Base-by-base conservation (phyloP, 2,797 vertebrate species). In the Protonibea diacanthus region DNA sequence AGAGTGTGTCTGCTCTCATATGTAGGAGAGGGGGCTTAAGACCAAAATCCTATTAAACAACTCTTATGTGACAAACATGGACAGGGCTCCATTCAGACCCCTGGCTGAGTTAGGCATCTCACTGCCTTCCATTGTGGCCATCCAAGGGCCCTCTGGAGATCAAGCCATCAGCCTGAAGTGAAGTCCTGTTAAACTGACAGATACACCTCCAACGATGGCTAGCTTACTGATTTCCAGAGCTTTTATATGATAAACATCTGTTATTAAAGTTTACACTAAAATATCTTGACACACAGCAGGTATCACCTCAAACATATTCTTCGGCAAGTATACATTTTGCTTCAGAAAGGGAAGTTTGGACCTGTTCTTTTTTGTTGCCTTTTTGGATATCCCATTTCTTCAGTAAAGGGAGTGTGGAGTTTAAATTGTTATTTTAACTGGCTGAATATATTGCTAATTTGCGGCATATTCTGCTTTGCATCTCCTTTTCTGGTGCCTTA, bases 31-130 rank as follows among this genome's bases (percentile, higher is more conserved):
- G 84, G 70, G 89, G 88, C 88, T 95, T 94, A 93, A 83, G 89
- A 72, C 86, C 73, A 68, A 95, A 95, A 96, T 95, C 94, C 93
- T 93, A 95, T 95, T 95, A 95, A 93, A 93, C 86, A 89, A 76
- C 90, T 92, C 90, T 93, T 91, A 89, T 92, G 93, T 92, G 92
- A 93, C 94, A 94, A 94, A 93, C 91, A 90, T 76, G 82, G 88
- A 90, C 88, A 88, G 88, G 86, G 89, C 83, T 93, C 74, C 78
- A 86, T 92, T 91, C 84, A 89, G 90, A 87, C 88, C 84, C 81
- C 93, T 90, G 83, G 82, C 93, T 80, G 93, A 93, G 94, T 81
- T 86, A 64, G 93, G 92, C 85, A 92, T 93, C 91, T 94, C 80
- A 81, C 84, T 59, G 80, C 82, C 89, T 88, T 90, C 88, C 80